These are phyloP conservation scores for Drosophila nasuta DNA, from an alignment of 1,140 invertebrate genomes.

Conservation along the genomic window DNA sequence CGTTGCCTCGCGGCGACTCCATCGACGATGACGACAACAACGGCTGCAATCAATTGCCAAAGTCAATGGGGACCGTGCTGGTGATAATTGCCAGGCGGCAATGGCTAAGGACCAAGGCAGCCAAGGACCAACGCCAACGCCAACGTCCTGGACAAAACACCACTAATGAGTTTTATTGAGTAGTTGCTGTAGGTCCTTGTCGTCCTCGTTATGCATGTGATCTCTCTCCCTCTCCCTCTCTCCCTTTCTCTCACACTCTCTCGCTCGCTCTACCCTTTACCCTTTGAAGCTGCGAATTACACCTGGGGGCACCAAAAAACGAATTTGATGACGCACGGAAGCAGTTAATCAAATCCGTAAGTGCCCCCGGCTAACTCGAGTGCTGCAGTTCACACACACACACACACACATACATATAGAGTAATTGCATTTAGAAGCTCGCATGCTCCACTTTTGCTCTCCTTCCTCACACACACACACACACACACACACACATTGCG, in stretches of 20 bases:
- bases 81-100: constrained; percentile 73
- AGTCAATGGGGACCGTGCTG: constrained; percentile 75
- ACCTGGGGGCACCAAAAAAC: constrained; percentile 50
- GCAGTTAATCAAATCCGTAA: constrained; percentile 82
- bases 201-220: not conserved
- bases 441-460: not conserved
- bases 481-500: too few relatives aligned
- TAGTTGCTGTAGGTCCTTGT: constrained; percentile 47
- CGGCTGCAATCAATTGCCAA: constrained; percentile 82
- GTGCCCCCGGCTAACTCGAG: constrained; percentile 52
- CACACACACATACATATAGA: constrained; percentile 21
- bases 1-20: constrained; percentile 43
- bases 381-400: constrained; percentile 30
- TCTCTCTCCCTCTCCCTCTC: not conserved
- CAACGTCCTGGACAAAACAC: constrained; percentile 67
- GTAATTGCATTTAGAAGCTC: constrained; percentile 25
- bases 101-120: not conserved
- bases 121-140: not conserved
- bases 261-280: not conserved
- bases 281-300: constrained; percentile 13
- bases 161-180: constrained; percentile 84
- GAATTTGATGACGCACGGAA: constrained; percentile 81
- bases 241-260: not conserved
- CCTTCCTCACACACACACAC: not conserved
- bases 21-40: constrained; percentile 45